Base-by-base conservation (phyloP, 2,888 invertebrate species). In the Platypus cylindrus region DNA sequence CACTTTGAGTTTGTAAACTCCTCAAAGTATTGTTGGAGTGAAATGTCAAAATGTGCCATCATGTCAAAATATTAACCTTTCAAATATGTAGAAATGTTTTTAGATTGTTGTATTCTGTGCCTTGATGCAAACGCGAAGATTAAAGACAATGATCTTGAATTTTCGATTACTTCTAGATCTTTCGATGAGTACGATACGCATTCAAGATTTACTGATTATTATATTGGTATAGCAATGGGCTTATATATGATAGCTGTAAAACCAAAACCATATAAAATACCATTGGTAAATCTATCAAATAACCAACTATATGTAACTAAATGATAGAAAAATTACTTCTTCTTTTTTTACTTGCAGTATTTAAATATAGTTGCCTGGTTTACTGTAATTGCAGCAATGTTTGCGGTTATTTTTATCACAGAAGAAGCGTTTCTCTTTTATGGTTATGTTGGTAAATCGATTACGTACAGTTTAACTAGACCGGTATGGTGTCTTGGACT, bases 101-200 rank as follows among this genome's bases (percentile, higher is more conserved):
- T n/a, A n/a, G n/a, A n/a, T n/a, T n/a, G n/a, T n/a, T n/a, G n/a
- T n/a, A n/a, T n/a, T n/a, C n/a, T n/a, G n/a, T n/a, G n/a, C n/a
- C n/a, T n/a, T n/a, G n/a, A n/a, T n/a, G n/a, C n/a, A n/a, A n/a
- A n/a, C n/a, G n/a, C n/a, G n/a, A n/a, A n/a, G n/a, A n/a, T n/a
- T n/a, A 26, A 3, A 12, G 8, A 12, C 12, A 5, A 25, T 5
- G 17, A 25, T 25, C 15, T 18, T 8, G 18, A 30, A 17, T 30
- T 11, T 17, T 8, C 18, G 12, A 14, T 32, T 20, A 9, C 5
- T 25, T 25, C 5, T 12, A 25, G 25, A 11, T 11, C 11, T 33
- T 40, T 32, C 20, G 35, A 35, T 26, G 40, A 35, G 26, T 47
- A 43, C 28, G 47, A 45, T 23, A 38, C 45, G 13, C 45, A 47